Evolutionary conservation across 2,797 vertebrate genomes (phyloP).

Genomic region (Paguma larvata): DNA sequence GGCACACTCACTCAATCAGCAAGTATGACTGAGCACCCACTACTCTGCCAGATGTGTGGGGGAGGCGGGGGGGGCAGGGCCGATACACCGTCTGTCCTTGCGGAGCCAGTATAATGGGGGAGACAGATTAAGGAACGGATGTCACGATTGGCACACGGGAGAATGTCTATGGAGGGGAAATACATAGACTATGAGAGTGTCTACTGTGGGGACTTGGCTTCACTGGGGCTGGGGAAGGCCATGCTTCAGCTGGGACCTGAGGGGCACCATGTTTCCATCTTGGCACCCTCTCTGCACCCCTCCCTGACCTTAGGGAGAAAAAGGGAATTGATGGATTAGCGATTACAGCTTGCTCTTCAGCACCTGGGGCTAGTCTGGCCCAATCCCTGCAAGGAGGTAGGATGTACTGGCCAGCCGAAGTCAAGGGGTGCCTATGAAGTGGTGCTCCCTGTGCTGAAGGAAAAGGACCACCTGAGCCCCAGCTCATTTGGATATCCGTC

Average conservation of each 20-base stretch:
- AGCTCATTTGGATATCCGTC: not conserved
- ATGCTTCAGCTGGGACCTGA: not conserved
- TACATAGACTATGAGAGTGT: not conserved
- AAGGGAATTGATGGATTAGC: not conserved
- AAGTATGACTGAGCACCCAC: not conserved
- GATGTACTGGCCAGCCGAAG: not conserved
- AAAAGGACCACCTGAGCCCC: not conserved
- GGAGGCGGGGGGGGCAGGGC: no score
- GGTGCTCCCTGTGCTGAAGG: not conserved
- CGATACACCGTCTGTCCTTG: not conserved
- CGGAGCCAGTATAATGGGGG: not conserved
- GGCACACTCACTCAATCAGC: not conserved
- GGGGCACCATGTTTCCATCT: not conserved
- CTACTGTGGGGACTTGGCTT: not conserved
- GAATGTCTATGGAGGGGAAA: not conserved
- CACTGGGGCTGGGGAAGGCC: not conserved
- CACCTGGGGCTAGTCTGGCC: not conserved
- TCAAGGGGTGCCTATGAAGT: not conserved
- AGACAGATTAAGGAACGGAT: not conserved
- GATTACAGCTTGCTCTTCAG: not conserved
- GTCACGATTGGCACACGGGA: not conserved
- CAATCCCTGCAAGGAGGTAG: not conserved
- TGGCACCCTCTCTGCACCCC: not conserved
- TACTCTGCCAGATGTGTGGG: not conserved
- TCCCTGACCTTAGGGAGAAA: not conserved